phyloP scores from a whole-genome alignment of 2,888 invertebrate genomes.

The Rhimphoctona megacephalus region DNA sequence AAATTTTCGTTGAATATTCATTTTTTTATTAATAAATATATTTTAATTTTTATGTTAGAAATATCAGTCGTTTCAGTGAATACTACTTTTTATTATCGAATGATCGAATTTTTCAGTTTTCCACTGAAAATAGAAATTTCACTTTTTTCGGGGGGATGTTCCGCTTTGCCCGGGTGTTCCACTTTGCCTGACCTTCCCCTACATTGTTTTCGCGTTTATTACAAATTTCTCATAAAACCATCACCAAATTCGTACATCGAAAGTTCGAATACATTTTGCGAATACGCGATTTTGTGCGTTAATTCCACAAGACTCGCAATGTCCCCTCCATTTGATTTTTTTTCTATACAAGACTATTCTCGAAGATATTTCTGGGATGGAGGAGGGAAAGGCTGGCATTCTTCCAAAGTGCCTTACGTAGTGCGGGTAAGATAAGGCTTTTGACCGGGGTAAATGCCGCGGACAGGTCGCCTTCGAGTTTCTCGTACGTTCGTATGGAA shows the following conservation, averaged over 20 bases:
- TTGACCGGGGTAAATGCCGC: conserved; percentile 67
- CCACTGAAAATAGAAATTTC: too few relatives aligned
- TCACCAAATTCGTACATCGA: not conserved
- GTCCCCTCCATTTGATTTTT: not conserved
- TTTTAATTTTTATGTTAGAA: too few relatives aligned
- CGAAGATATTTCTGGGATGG: conserved; percentile 73
- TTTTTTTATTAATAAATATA: too few relatives aligned
- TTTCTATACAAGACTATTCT: conserved; percentile 16
- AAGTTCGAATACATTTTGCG: not conserved
- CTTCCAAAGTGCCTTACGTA: conserved; percentile 74
- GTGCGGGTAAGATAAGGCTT: conserved; percentile 63
- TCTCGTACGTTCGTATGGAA: conserved; percentile 45
- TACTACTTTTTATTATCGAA: too few relatives aligned
- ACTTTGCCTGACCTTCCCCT: too few relatives aligned
- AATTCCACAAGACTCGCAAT: conserved; percentile 60
- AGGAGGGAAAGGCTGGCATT: conserved; percentile 60
- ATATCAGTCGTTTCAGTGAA: too few relatives aligned
- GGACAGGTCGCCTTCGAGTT: conserved; percentile 38
- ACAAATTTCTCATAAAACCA: not conserved
- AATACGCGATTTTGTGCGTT: not conserved
- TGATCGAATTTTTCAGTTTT: too few relatives aligned
- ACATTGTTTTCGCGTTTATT: not conserved
- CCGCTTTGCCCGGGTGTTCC: too few relatives aligned
- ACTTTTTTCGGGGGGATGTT: too few relatives aligned
- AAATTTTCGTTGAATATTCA: too few relatives aligned